phyloP scores from a whole-genome alignment of 1,140 invertebrate genomes.

The Meloidogyne exigua region DNA sequence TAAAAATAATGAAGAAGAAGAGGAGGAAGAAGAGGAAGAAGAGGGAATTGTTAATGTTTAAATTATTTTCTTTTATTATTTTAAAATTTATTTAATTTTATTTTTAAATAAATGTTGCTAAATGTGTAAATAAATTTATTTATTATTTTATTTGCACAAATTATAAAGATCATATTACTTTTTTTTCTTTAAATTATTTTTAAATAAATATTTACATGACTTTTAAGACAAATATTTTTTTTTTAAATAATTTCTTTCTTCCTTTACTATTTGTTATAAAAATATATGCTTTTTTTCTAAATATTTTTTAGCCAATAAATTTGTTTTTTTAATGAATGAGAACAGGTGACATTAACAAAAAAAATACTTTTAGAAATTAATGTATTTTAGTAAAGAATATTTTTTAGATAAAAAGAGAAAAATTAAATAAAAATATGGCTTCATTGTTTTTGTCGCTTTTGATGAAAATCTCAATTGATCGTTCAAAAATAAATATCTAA shows the following conservation, averaged over 20 bases:
- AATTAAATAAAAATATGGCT: not conserved
- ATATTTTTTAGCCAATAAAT: not conserved
- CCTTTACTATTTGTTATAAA: too few species aligned
- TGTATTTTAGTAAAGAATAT: not conserved
- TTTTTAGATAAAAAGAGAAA: not conserved
- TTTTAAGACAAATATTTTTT: not conserved
- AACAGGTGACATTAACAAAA: not conserved
- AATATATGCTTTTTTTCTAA: too few species aligned
- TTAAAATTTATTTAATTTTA: not conserved
- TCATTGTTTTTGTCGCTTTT: constrained; percentile 4
- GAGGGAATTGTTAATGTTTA: not conserved
- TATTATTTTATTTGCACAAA: too few species aligned
- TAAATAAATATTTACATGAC: not conserved
- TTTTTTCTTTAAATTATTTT: not conserved
- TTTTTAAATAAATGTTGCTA: not conserved
- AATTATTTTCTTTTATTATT: not conserved
- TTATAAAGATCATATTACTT: too few species aligned
- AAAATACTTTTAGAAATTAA: not conserved
- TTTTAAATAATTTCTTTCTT: not conserved
- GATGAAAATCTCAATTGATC: not conserved
- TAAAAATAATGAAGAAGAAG: not conserved
- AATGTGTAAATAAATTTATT: too few species aligned
- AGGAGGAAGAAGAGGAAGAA: not conserved
- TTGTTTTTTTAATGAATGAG: not conserved
- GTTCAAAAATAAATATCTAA: not conserved